Evolutionary conservation across 2,113 vertebrate genomes (phyloP), one percentile per base, ranked within the genome.

Genomic region (Poecilia latipinna): DNA sequence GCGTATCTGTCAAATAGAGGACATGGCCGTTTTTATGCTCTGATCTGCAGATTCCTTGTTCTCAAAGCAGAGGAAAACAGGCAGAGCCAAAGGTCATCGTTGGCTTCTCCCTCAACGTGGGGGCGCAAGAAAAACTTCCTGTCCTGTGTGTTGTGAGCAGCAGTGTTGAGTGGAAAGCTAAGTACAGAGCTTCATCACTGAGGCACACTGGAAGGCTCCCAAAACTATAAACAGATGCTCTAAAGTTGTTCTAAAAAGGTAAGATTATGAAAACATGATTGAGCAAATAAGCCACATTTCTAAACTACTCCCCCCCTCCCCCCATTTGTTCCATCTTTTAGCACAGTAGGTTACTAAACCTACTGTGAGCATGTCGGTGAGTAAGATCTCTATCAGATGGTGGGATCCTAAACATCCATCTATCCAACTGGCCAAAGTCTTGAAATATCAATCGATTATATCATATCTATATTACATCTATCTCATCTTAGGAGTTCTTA

Each of bases 11-110:
- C 77, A 77, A 79, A 57, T 74, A 65, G 71, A 70, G 79, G 72
- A 74, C 24, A 22, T 54, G 84, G 79, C 63, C 83, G 75, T 39
- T 72, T 80, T 65, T 78, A 65, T 31, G 33, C 69, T 61, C 61
- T 72, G 75, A 83, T 85, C 63, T 24, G 39, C 79, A 33, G 84
- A 83, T 78, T 54, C 29, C 12, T 80, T 57, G 22, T 61, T 74
- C 70, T 88, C 82, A 61, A 68, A 70, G 68, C 74, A 80, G 69
- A 85, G 88, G 88, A 82, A 90, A 88, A 70, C 83, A 37, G 88
- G 84, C 81, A 63, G 48, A 77, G 82, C 85, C 86, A 90, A 42
- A n/a, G 91, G 87, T 89, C 88, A 77, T 76, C 81, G n/a, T 72
- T 62, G 79, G 63, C 85, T 61, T 75, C 74, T 79, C 63, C 70